phyloP scores from a whole-genome alignment of 2,113 vertebrate genomes.

The Atractosteus spatula region DNA sequence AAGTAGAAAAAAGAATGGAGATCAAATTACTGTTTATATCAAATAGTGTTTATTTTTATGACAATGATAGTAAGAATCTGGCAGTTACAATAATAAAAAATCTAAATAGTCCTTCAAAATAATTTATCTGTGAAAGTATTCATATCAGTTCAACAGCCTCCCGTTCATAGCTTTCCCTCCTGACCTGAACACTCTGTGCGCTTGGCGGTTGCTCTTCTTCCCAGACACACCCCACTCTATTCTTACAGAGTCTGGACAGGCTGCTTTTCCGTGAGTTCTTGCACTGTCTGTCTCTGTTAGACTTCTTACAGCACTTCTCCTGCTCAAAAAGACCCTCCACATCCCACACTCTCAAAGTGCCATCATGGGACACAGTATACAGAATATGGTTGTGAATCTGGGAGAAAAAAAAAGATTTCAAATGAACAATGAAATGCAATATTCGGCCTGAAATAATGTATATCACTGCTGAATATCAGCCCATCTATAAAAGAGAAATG shows the following conservation, averaged over 20 bases:
- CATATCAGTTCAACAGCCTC: conserved; percentile 12
- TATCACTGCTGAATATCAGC: too few relatives aligned
- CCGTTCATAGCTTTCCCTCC: background rate
- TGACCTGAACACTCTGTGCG: conserved; percentile 33
- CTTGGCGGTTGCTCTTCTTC: background rate
- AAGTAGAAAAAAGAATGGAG: too few relatives aligned
- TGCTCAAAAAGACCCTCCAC: conserved; percentile 58
- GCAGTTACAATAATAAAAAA: too few relatives aligned
- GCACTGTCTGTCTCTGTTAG: conserved; percentile 42
- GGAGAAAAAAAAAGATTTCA: conserved; percentile 8
- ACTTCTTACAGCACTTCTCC: conserved; percentile 38
- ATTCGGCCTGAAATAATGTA: too few relatives aligned
- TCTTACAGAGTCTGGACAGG: conserved; percentile 67
- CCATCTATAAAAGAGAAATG: too few relatives aligned
- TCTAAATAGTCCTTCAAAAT: too few relatives aligned
- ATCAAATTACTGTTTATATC: conserved; percentile 20
- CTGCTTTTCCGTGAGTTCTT: conserved; percentile 56
- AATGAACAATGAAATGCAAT: too few relatives aligned
- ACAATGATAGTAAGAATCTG: conserved; percentile 60
- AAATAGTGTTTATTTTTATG: conserved; percentile 43
- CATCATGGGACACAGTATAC: conserved; percentile 73
- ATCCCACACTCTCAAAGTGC: conserved; percentile 69
- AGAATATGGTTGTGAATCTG: conserved; percentile 71
- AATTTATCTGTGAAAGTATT: background rate
- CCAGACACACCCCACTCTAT: conserved; percentile 62